phyloP scores from a whole-genome alignment of 2,797 vertebrate species.

The Lepidocolaptes lacrymiger region DNA sequence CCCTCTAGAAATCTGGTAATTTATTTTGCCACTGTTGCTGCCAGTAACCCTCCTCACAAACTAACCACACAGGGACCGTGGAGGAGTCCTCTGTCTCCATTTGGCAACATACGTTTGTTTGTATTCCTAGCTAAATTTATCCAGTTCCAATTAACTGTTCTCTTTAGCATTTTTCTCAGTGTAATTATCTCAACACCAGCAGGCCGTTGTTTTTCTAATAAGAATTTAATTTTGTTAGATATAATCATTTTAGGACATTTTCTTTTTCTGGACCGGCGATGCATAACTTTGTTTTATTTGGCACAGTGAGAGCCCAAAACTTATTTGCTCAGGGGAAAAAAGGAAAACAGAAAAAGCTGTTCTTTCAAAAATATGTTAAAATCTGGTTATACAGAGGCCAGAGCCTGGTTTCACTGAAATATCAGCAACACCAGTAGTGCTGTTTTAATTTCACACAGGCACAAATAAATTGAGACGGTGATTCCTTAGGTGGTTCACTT shows the following conservation, averaged over 20 bases:
- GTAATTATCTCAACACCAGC: slow-evolving; percentile 60
- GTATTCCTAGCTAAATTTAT: slow-evolving; percentile 58
- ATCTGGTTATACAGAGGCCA: not conserved
- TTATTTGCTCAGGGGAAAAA: slow-evolving; percentile 4
- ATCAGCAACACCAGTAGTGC: not conserved
- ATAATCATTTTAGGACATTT: slow-evolving; percentile 37
- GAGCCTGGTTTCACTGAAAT: not conserved
- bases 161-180: slow-evolving; percentile 49
- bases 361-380: not conserved
- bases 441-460: not conserved
- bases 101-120: slow-evolving; percentile 50
- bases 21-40: not conserved
- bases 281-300: slow-evolving; percentile 41
- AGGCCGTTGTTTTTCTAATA: slow-evolving; percentile 50
- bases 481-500: not conserved
- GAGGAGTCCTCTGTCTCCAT: not conserved
- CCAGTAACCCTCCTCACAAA: not conserved
- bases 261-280: not conserved
- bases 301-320: not conserved
- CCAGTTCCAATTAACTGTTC: slow-evolving; percentile 52
- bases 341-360: not conserved
- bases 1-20: not conserved
- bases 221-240: slow-evolving; percentile 65
- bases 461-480: not conserved
- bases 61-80: not conserved